Percentiles rank a stretch among this genome's conserved stretches.
phyloP scores from a whole-genome alignment of 2,113 vertebrate species.

The Plecturocebus donacophilus region DNA sequence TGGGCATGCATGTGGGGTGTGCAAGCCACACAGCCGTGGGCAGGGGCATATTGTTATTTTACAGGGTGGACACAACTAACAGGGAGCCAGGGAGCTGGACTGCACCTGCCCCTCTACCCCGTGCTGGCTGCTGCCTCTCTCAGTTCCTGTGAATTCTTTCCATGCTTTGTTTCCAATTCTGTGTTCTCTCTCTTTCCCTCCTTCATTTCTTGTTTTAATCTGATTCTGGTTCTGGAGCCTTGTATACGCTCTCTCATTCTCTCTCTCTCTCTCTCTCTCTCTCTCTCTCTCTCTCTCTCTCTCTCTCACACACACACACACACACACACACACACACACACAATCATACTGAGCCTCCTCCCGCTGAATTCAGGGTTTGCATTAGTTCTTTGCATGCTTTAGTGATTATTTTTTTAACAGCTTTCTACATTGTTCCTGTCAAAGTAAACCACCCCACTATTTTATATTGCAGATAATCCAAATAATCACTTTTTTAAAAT shows the following conservation, averaged over 20 bases:
- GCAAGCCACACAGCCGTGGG: neutral
- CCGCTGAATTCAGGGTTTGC: neutral
- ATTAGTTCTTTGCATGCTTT: neutral
- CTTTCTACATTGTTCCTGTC: neutral
- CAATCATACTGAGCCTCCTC: no score
- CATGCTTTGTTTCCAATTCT: neutral
- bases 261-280: neutral
- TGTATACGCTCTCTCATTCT: accelerated
- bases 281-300: no score
- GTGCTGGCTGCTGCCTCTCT: neutral
- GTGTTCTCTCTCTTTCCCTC: neutral
- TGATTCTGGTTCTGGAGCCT: accelerated
- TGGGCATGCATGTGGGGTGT: accelerated
- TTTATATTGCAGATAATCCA: neutral
- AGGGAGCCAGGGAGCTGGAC: neutral
- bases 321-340: neutral
- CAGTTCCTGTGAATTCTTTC: no score
- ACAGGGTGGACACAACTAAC: accelerated
- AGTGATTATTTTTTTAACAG: no score
- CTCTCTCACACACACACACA: no score
- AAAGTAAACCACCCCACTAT: neutral
- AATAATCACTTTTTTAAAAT: neutral
- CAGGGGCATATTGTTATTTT: neutral
- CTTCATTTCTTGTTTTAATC: neutral
- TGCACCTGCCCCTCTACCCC: accelerated